Evolutionary conservation across 2,113 vertebrate species (phyloP).

Genomic region (Pampusana beccarii): DNA sequence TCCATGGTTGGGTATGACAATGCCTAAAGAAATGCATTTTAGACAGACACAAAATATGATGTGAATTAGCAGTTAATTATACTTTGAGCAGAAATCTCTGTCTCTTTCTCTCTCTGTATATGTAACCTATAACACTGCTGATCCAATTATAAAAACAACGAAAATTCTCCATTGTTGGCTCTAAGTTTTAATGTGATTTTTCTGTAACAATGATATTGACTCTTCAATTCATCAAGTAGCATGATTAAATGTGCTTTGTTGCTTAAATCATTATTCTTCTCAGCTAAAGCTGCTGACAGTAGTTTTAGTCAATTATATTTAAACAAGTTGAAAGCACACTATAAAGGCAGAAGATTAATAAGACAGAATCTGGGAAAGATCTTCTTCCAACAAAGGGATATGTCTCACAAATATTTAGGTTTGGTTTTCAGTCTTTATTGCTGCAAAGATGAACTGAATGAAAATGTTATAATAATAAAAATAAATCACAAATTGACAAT

Average conservation of each 20-base stretch:
- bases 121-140: not conserved
- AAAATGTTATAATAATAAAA: not conserved
- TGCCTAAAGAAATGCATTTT: not conserved
- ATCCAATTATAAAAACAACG: not conserved
- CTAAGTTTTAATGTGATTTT: not conserved
- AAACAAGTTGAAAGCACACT: not conserved
- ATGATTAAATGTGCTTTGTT: not conserved
- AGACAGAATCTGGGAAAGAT: not conserved
- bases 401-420: not conserved
- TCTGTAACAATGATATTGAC: not conserved
- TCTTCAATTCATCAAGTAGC: not conserved
- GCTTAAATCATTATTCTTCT: not conserved
- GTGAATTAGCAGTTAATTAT: not conserved
- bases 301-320: not conserved
- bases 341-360: not conserved
- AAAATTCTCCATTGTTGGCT: not conserved
- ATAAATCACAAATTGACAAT: not conserved
- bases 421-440: not conserved
- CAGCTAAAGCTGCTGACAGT: not conserved
- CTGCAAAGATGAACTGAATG: not conserved
- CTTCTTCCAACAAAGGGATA: not conserved
- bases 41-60: not conserved
- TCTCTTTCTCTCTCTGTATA: not conserved
- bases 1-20: not conserved
- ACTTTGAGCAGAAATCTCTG: not conserved